Conservation (phyloP, 1,140 invertebrate species). For the Parapsyche elsis region DNA sequence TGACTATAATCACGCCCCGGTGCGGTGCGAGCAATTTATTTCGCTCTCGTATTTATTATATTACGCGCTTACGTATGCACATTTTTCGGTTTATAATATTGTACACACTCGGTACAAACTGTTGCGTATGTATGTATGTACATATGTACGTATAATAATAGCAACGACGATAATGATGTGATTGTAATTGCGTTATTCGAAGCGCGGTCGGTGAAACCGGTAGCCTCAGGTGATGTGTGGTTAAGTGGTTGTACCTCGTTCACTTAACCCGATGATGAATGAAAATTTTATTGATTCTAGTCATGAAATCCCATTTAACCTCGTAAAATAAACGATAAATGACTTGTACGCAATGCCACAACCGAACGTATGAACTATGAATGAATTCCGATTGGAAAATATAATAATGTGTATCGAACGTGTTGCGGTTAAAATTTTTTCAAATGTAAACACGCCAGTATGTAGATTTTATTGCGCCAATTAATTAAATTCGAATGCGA, state of each 20-base stretch:
- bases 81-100: not conserved
- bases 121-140: not conserved
- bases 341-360: too few species aligned
- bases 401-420: too few species aligned
- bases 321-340: too few species aligned
- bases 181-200: not conserved
- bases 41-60: not conserved
- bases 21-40: conserved; percentile 2
- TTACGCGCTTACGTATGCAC: not conserved
- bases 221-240: conserved; percentile 1
- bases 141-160: not conserved
- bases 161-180: not conserved
- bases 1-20: conserved; percentile 7
- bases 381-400: too few species aligned
- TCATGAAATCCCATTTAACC: not conserved
- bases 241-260: not conserved
- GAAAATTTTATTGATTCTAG: conserved; percentile 21
- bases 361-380: too few species aligned
- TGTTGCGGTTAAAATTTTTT: too few species aligned
- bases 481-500: too few species aligned
- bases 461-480: too few species aligned
- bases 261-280: not conserved
- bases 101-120: not conserved
- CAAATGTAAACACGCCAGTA: too few species aligned
- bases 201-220: not conserved